phyloP scores from a whole-genome alignment of 2,888 invertebrate species.

The Lapara coniferarum region DNA sequence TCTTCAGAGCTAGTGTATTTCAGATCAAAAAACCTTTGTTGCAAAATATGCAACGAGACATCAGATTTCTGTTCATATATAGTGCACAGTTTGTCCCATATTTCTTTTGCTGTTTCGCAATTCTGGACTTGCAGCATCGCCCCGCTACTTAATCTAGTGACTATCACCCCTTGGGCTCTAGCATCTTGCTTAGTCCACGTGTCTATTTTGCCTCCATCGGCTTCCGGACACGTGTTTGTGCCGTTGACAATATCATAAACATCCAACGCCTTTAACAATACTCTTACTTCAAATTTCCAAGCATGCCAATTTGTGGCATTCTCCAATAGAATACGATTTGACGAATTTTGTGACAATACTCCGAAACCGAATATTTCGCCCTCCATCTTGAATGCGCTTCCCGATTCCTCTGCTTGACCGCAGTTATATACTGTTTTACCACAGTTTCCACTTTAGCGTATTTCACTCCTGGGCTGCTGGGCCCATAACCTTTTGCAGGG shows the following conservation, averaged over 20 bases:
- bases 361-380: background rate
- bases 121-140: background rate
- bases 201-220: background rate
- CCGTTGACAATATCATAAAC: background rate
- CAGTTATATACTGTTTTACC: background rate
- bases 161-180: background rate
- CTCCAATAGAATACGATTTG: background rate
- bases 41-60: background rate
- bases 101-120: background rate
- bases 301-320: background rate
- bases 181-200: background rate
- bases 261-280: background rate
- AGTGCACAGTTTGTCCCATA: background rate
- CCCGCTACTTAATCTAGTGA: background rate
- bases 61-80: background rate
- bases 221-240: background rate
- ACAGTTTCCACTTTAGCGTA: background rate
- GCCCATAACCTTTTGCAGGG: slow-evolving; percentile 4
- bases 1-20: background rate
- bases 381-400: background rate
- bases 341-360: background rate
- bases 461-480: background rate
- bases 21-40: background rate
- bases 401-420: background rate
- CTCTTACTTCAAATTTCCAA: background rate